Percentiles rank a stretch among this genome's conserved stretches.
Evolutionary conservation across 2,888 invertebrate genomes (phyloP).

Genomic region (Cephus spinipes): DNA sequence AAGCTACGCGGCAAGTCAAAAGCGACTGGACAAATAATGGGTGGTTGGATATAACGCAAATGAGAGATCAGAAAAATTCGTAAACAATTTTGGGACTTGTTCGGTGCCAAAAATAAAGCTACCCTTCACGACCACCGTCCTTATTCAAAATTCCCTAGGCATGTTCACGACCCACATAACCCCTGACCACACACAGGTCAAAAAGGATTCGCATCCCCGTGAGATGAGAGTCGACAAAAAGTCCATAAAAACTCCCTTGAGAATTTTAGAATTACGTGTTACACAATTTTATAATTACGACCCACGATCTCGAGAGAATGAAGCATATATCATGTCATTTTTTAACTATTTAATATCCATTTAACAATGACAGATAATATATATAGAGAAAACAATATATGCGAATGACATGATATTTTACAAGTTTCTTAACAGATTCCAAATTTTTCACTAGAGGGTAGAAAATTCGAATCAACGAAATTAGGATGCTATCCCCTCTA

Average conservation of each 20-base stretch:
- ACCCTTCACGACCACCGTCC: not conserved
- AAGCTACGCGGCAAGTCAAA: conserved; percentile 75
- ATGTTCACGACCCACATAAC: too few species aligned
- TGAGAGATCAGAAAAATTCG: not conserved
- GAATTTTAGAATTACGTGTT: not conserved
- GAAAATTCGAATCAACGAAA: too few species aligned
- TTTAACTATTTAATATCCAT: not conserved
- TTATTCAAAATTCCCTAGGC: not conserved
- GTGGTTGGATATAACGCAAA: conserved; percentile 76
- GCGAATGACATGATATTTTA: not conserved
- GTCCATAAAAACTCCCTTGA: not conserved
- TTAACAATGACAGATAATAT: not conserved
- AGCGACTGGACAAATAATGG: conserved; percentile 78
- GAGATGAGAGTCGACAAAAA: not conserved
- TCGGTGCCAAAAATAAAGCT: too few species aligned
- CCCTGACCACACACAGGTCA: not conserved
- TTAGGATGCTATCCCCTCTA: not conserved
- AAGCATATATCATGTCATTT: not conserved
- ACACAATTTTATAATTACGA: not conserved
- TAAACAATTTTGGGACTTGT: too few species aligned
- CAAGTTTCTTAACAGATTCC: not conserved
- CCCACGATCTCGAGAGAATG: not conserved
- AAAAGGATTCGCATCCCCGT: not conserved
- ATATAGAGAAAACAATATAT: not conserved
- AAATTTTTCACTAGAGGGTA: too few species aligned